Percentiles rank a stretch among this genome's conserved stretches.
These are phyloP conservation scores for Cephus sareptanus DNA, from an alignment of 2,888 invertebrate species.

Conservation along the genomic window DNA sequence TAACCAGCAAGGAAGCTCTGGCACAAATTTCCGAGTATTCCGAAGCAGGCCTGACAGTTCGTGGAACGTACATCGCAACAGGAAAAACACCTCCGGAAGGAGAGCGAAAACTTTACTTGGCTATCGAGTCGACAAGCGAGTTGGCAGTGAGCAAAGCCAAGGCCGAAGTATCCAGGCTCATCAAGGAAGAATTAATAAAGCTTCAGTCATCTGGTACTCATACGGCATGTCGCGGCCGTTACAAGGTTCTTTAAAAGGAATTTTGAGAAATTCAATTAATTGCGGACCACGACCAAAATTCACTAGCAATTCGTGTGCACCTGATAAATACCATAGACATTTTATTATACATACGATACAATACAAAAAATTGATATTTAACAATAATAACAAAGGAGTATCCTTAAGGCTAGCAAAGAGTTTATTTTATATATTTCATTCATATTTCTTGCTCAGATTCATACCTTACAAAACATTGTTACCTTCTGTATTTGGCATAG, in stretches of 20 bases:
- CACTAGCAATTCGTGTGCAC: not conserved
- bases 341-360: constrained; percentile 38
- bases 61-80: constrained; percentile 94
- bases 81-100: constrained; percentile 92
- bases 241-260: constrained; percentile 84
- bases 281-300: not conserved
- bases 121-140: constrained; percentile 98
- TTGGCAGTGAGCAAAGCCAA: constrained; percentile 95
- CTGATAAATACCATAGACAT: constrained; percentile 26
- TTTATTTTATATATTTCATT: not conserved
- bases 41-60: constrained; percentile 97
- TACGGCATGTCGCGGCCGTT: constrained; percentile 90
- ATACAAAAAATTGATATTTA: constrained; percentile 44
- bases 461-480: not conserved
- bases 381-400: constrained; percentile 35
- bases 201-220: constrained; percentile 86
- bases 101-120: constrained; percentile 95
- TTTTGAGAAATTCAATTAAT: not conserved
- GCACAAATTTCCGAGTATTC: constrained; percentile 99
- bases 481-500: constrained; percentile 3
- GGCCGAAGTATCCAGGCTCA: constrained; percentile 95
- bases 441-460: not conserved
- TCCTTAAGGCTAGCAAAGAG: constrained; percentile 22
- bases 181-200: constrained; percentile 97
- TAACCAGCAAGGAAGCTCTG: constrained; percentile 97